A percentile compares a stretch with the other conserved stretches of the same genome.
Evolutionary conservation across 2,797 vertebrate species (phyloP).

Genomic region (Acanthurus leucopareius): DNA sequence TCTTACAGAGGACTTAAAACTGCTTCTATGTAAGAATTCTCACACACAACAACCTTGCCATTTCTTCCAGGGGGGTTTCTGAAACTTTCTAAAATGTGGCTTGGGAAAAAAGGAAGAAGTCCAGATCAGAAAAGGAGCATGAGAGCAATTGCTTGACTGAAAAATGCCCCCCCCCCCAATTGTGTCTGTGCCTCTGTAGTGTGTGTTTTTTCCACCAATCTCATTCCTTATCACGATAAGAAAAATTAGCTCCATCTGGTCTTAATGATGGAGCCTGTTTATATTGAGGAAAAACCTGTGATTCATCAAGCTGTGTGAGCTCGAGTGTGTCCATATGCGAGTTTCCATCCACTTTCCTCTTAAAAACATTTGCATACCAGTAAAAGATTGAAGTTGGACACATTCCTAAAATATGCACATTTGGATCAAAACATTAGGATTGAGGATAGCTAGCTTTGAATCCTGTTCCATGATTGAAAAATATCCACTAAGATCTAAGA

Average conservation of each 20-base stretch:
- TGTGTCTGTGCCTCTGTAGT: not conserved
- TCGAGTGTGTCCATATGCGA: not conserved
- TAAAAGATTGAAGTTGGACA: conserved; percentile 6
- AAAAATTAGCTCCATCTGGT: conserved; percentile 54
- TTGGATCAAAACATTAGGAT: not conserved
- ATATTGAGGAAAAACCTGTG: conserved; percentile 14
- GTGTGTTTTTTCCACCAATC: conserved; percentile 5
- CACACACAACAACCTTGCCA: not conserved
- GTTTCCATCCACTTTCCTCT: not conserved
- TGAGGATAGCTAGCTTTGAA: not conserved
- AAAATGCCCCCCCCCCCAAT: not conserved
- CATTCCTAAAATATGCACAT: not conserved
- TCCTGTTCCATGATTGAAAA: not conserved
- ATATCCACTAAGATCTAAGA: not conserved
- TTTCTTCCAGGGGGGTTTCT: not conserved
- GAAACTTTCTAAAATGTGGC: not conserved
- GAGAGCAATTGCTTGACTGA: not conserved
- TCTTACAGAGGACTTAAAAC: not conserved
- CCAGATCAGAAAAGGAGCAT: not conserved
- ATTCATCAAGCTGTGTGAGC: conserved; percentile 14
- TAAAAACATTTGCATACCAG: conserved; percentile 13
- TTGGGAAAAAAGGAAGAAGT: not conserved
- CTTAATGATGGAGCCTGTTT: conserved; percentile 45
- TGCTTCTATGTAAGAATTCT: conserved; percentile 1
- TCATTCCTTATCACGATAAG: conserved; percentile 29